phyloP scores from a whole-genome alignment of 2,888 invertebrate genomes.

The Oxyteleia sp. region DNA sequence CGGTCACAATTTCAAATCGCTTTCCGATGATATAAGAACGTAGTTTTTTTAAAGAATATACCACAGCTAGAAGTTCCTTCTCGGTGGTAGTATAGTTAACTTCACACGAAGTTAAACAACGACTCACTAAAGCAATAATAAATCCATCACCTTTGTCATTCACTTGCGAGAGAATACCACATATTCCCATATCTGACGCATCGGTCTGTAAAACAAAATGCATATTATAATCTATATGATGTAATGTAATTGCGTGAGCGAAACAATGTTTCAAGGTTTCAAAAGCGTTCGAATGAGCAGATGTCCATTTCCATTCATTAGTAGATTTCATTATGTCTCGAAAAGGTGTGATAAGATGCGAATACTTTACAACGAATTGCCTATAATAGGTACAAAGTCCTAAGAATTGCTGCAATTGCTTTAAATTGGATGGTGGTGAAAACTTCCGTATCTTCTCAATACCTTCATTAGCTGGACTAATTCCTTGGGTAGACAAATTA shows the following conservation, averaged over 20 bases:
- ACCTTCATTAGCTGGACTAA: conserved; percentile 38
- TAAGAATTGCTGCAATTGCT: conserved; percentile 68
- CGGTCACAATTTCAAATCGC: no score
- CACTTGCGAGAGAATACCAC: conserved; percentile 62
- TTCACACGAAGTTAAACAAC: conserved; percentile 70
- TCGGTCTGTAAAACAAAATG: conserved; percentile 22
- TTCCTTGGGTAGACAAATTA: conserved; percentile 36
- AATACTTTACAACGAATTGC: background rate
- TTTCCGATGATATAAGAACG: conserved; percentile 19
- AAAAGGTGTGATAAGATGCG: background rate
- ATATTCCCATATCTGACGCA: conserved; percentile 46
- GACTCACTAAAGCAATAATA: conserved; percentile 75
- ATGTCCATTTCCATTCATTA: background rate
- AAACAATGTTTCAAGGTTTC: conserved; percentile 45
- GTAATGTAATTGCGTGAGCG: conserved; percentile 30
- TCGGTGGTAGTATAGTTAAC: conserved; percentile 73
- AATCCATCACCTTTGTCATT: conserved; percentile 21
- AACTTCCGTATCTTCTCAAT: conserved; percentile 74
- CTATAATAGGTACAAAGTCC: conserved; percentile 6
- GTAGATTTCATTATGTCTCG: background rate
- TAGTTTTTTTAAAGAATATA: conserved; percentile 29
- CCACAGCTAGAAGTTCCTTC: conserved; percentile 72
- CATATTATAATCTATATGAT: conserved; percentile 36
- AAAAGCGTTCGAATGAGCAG: conserved; percentile 15
- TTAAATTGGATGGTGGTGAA: conserved; percentile 72